These are phyloP conservation scores for Entomobrya multifasciata DNA, from an alignment of 2,888 invertebrate species.

Conservation along the genomic window DNA sequence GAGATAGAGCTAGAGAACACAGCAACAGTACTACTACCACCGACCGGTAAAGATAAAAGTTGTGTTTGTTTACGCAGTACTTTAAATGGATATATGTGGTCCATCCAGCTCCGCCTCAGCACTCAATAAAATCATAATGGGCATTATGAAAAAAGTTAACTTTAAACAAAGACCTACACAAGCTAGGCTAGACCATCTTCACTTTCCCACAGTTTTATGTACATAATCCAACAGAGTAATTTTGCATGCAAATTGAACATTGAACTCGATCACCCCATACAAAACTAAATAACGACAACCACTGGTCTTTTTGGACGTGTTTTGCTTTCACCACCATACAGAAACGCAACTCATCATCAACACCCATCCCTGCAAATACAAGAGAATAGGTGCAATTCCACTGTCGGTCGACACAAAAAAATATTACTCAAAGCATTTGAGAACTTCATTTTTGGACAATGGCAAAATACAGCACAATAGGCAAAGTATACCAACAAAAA, in stretches of 20 bases:
- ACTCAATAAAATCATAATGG: conserved; percentile 2
- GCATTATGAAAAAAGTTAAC: conserved; percentile 17
- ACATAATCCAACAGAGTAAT: conserved; percentile 45
- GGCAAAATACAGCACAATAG: not conserved
- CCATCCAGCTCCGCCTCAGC: conserved; percentile 25
- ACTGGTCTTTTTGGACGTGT: conserved; percentile 13
- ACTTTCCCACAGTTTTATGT: not conserved
- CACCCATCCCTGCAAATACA: too few relatives aligned
- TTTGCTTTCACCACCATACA: too few relatives aligned
- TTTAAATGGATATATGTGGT: conserved; percentile 29
- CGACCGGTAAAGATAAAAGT: too few relatives aligned
- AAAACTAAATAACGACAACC: conserved; percentile 19
- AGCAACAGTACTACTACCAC: too few relatives aligned
- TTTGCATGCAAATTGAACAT: conserved; percentile 70
- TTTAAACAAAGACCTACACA: not conserved
- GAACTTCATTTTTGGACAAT: not conserved
- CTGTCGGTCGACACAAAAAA: too few relatives aligned
- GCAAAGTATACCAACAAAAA: not conserved
- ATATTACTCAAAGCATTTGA: conserved; percentile 1
- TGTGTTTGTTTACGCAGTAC: too few relatives aligned
- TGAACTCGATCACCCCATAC: conserved; percentile 57
- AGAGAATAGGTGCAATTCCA: too few relatives aligned
- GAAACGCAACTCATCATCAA: too few relatives aligned
- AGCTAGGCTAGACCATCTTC: too few relatives aligned
- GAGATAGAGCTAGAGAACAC: too few relatives aligned